Base-by-base conservation (phyloP, 2,113 vertebrate species). In the Fregetta grallaria region DNA sequence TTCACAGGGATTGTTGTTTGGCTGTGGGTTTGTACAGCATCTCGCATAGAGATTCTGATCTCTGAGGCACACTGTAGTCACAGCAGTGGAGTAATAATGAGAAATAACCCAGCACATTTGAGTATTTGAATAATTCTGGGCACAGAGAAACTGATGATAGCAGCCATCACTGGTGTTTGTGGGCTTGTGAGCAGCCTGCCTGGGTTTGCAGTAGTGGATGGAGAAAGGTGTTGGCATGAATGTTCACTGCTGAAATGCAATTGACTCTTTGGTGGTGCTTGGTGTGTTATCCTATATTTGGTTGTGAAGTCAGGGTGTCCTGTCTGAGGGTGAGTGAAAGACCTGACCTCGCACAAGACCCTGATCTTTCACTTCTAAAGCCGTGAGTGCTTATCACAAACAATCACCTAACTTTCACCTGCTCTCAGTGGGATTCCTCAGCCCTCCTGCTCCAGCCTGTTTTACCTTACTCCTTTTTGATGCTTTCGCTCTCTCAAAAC, bases 201-300 rank as follows among this genome's bases (percentile, higher is more conserved):
- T 19, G 32, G 42, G 16, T 45, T 47, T 56, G 74, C 40, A n/a
- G 61, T 9, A 16, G 66, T 5, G 32, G 45, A 19, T 55, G 47
- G 47, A 55, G 40, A 72, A 61, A 84, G 52, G 34, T 25, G 34
- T 32, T 1, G 1, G 34, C 32, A 26, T 17, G 36, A 42, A 23
- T 6, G 30, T 34, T 65, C 30, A 4, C 5, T 53, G 45, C 58
- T 66, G 82, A 52, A 49, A 72, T 30, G 40, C 19, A 26, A 0
- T 5, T 58, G 20, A 17, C 32, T 30, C 26, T 30, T 6, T 15
- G 34, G 26, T 30, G 75, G 19, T 25, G 34, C 45, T 44, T 13
- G 16, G 16, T 55, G 47, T 49, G 38, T 58, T 71, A 13, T 9
- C 14, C 21, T 20, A 3, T 0, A 0, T 30, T 44, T 53, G 52